Base-by-base conservation (phyloP, 2,797 vertebrate species). In the Xiphorhynchus erythropygius region DNA sequence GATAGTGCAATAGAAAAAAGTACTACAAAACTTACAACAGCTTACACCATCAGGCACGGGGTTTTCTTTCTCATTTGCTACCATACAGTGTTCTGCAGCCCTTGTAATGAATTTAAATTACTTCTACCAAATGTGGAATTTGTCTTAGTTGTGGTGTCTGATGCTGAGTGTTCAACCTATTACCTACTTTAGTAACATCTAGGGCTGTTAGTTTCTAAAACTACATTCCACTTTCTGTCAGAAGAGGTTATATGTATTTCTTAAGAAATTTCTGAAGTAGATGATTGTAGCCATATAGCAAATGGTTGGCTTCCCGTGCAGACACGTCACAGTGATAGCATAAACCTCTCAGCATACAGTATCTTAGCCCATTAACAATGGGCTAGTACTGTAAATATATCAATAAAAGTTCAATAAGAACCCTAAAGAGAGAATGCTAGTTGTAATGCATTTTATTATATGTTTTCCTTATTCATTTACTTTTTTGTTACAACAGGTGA, bases 121-220 rank as follows among this genome's bases (percentile, higher is more conserved):
- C 73, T 39, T 67, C 9, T 60, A 49, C 76, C 27, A 76, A 44
- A 75, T 25, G 24, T 50, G 18, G 84, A 75, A 91, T 74, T 75
- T 69, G 19, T n/a, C 15, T n/a, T 52, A 44, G 68, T 81, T 87
- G 42, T 59, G 42, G 6, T 91, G 77, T 76, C 49, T 89, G 87
- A n/a, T 84, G n/a, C 35, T 19, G 30, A 69, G 23, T n/a, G 52
- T 84, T 95, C 42, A 87, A 47, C 46, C 13, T 16, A 4, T 87
- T 95, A 93, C 78, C 60, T 95, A 90, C 33, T 90, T 94, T 92
- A 78, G 25, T 94, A 96, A 84, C 32, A 79, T 96, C 57, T 86
- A 93, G 96, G 95, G 75, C 46, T 63, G 53, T 96, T 95, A 44
- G 42, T 86, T 78, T 95, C 84, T 96, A 88, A 87, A 96, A 94